Conservation (phyloP, 2,113 vertebrate species). For the Laticauda laticaudata region DNA sequence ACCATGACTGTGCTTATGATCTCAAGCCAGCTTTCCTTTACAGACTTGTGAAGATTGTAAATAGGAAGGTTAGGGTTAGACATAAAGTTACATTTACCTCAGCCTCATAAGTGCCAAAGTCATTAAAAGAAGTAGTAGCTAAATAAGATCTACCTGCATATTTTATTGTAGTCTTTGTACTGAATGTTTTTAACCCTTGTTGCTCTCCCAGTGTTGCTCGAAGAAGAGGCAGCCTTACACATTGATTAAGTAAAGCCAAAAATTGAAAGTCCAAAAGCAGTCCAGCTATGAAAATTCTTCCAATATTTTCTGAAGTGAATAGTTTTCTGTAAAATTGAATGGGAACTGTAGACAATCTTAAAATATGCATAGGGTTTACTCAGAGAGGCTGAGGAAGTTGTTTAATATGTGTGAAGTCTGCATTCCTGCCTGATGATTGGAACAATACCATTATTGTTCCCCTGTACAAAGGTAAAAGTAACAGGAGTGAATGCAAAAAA, state of each 20-base stretch:
- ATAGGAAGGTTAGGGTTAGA: not conserved
- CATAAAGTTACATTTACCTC: not conserved
- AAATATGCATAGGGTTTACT: not conserved
- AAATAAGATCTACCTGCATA: not conserved
- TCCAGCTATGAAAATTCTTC: not conserved
- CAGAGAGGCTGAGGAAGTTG: not conserved
- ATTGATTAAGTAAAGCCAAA: not conserved
- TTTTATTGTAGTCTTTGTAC: not conserved
- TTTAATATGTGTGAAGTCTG: not conserved
- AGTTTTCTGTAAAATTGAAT: not conserved
- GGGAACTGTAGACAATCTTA: not conserved
- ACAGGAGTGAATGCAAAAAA: not conserved
- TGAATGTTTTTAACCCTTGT: not conserved
- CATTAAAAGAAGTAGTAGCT: not conserved
- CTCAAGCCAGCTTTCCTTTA: not conserved
- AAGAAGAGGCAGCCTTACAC: not conserved
- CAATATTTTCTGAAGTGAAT: not conserved
- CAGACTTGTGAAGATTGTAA: not conserved
- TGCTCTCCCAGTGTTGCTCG: not conserved
- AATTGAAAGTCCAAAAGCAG: not conserved
- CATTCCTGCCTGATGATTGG: not conserved
- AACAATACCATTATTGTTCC: not conserved
- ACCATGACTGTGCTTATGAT: not conserved
- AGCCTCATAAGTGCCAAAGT: not conserved
- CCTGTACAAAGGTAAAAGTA: not conserved